Conservation (phyloP, 2,797 vertebrate species). For the Bradypodion pumilum region DNA sequence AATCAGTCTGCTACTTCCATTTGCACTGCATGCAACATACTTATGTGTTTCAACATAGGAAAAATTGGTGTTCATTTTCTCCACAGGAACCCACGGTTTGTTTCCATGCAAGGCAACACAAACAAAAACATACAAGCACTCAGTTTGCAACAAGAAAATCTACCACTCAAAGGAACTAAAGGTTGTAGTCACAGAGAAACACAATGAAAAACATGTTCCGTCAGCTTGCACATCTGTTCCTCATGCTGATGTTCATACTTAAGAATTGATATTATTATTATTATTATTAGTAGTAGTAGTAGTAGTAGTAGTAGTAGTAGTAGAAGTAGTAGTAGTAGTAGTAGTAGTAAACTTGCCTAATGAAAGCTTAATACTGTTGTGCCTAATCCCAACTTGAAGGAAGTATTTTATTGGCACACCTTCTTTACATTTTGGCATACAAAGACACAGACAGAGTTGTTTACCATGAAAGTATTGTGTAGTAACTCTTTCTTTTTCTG, state of each 20-base stretch:
- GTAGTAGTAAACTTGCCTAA: too few relatives aligned
- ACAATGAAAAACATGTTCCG: not conserved
- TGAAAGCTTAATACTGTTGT: not conserved
- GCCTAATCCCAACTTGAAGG: not conserved
- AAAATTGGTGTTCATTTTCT: conserved; percentile 21
- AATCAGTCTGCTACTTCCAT: conserved; percentile 10
- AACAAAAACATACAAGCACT: accelerated
- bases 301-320: too few relatives aligned
- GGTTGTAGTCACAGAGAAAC: not conserved
- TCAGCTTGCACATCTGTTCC: not conserved
- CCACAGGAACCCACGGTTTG: not conserved
- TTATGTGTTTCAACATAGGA: not conserved
- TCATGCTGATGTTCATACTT: not conserved
- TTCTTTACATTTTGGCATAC: not conserved
- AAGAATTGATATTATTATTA: too few relatives aligned
- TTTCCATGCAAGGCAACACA: not conserved
- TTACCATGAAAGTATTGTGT: not conserved
- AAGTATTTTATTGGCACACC: not conserved
- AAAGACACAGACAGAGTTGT: not conserved
- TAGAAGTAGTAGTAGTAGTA: too few relatives aligned
- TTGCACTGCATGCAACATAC: not conserved
- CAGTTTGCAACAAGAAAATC: not conserved
- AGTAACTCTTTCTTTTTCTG: too few relatives aligned
- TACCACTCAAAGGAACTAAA: not conserved
- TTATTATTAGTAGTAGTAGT: too few relatives aligned